phyloP scores from a whole-genome alignment of 2,888 invertebrate species.

The Drosophila leonis region DNA sequence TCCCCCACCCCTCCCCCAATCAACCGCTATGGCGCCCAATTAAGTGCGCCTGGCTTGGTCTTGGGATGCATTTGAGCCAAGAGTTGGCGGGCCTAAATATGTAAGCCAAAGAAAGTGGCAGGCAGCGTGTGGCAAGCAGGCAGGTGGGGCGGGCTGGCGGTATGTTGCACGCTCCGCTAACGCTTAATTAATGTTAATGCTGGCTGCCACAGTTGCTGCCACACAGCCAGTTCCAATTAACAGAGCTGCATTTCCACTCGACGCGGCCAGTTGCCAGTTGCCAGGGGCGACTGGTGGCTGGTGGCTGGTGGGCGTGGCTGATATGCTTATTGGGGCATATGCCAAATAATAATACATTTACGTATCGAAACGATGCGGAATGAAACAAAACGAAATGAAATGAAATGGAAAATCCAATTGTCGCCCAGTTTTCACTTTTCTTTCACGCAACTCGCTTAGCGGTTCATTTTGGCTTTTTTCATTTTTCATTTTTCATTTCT shows the following conservation, averaged over 20 bases:
- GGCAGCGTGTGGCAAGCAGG: slow-evolving; percentile 11
- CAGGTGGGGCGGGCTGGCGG: slow-evolving; percentile 24
- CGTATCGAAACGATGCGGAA: slow-evolving; percentile 26
- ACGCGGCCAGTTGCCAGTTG: neutral
- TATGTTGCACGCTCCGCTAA: slow-evolving; percentile 76
- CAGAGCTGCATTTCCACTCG: slow-evolving; percentile 41
- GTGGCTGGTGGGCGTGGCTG: neutral
- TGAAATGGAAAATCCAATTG: slow-evolving; percentile 67
- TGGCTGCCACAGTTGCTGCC: slow-evolving; percentile 13
- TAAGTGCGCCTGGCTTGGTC: slow-evolving; percentile 44
- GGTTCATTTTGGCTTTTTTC: neutral
- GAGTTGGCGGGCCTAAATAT: slow-evolving; percentile 40
- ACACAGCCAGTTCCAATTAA: slow-evolving; percentile 62
- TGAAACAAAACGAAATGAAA: slow-evolving; percentile 26
- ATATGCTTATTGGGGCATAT: slow-evolving; percentile 17
- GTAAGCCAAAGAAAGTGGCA: slow-evolving; percentile 71
- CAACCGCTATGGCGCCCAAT: slow-evolving; percentile 43
- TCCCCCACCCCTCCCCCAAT: neutral
- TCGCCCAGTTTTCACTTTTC: slow-evolving; percentile 76
- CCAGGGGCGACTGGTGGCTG: neutral
- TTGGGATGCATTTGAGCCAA: slow-evolving; percentile 49
- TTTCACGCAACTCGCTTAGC: slow-evolving; percentile 34
- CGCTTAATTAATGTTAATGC: slow-evolving; percentile 75
- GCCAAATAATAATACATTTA: slow-evolving; percentile 50
- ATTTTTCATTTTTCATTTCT: slow-evolving; percentile 1